These are phyloP conservation scores for Acromyrmex heyeri DNA, from an alignment of 1,140 invertebrate species.

Conservation along the genomic window DNA sequence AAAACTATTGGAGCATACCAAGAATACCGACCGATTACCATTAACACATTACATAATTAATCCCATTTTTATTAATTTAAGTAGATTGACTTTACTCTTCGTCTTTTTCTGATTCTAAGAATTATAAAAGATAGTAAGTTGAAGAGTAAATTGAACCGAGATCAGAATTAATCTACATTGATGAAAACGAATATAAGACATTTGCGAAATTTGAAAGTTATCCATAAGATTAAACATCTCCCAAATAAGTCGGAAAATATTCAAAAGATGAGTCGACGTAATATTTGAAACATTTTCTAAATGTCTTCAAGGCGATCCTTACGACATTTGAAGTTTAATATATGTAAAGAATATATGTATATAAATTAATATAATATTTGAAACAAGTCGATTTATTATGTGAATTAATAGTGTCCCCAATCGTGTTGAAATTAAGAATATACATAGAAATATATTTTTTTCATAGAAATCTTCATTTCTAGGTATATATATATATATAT, in stretches of 20 bases:
- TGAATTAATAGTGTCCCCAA: neutral
- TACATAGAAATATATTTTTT: neutral
- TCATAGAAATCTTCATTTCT: neutral
- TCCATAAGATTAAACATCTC: neutral
- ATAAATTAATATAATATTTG: neutral
- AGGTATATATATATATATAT: no score
- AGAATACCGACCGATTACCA: neutral
- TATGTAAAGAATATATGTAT: neutral
- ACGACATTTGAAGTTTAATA: neutral
- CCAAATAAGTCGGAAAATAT: neutral
- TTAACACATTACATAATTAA: neutral
- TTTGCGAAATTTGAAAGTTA: neutral
- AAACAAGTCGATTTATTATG: constrained; percentile 1
- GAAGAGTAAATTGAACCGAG: no score
- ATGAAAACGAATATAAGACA: neutral
- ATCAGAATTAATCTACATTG: no score
- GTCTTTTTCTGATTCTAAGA: no score
- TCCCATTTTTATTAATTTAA: no score
- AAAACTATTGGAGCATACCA: neutral
- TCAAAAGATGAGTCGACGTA: neutral
- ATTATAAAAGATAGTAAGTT: no score
- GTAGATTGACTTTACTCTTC: no score
- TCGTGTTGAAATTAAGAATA: neutral
- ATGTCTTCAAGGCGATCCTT: neutral
- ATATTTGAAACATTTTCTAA: neutral